These are phyloP conservation scores for Cephalopachus bancanus DNA, from an alignment of 2,797 vertebrate species.

Conservation along the genomic window DNA sequence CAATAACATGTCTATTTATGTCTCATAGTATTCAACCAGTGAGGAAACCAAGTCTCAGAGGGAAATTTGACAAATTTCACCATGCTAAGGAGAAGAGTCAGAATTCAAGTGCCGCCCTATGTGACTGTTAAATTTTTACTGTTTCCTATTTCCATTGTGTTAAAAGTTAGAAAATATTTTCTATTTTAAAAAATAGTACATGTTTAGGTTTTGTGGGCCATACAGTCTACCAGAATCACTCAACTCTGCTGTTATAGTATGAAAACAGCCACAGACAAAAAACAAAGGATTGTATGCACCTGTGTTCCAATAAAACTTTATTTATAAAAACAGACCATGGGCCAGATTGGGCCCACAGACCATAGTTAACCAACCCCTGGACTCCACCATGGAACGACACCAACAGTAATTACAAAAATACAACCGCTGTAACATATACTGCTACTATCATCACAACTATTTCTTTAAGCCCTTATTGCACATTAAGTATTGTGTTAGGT, in stretches of 20 bases:
- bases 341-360: neutral
- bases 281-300: neutral
- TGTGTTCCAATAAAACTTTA: neutral
- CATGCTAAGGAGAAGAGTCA: neutral
- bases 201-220: neutral
- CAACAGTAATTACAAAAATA: neutral
- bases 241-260: neutral
- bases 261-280: neutral
- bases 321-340: slow-evolving; percentile 11
- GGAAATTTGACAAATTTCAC: neutral
- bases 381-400: neutral
- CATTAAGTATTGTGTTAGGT: neutral
- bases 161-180: neutral
- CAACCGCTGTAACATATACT: neutral
- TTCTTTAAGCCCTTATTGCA: neutral
- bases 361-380: neutral
- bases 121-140: neutral
- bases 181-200: neutral
- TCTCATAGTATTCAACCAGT: neutral
- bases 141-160: neutral
- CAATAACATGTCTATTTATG: neutral
- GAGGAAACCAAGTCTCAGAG: neutral
- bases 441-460: neutral
- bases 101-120: neutral
- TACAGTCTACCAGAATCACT: neutral